Evolutionary conservation across 1,140 invertebrate genomes (phyloP), one percentile per base, ranked within the genome.

Genomic region (Paramacrobiotus metropolitanus): DNA sequence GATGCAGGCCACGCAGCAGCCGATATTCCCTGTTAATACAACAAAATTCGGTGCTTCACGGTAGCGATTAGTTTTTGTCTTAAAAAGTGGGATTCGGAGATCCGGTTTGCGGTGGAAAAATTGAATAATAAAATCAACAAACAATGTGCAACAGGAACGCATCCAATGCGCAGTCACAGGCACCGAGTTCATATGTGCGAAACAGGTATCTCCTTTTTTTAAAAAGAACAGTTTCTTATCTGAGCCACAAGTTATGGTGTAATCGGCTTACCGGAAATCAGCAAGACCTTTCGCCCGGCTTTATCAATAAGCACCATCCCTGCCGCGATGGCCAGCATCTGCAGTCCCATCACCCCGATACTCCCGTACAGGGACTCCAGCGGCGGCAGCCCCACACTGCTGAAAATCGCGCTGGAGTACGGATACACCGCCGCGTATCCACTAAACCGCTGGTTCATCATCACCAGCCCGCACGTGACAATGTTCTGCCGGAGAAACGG

Each of bases 131-230:
- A n/a, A n/a, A n/a, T n/a, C n/a, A n/a, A n/a, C n/a, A n/a, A n/a
- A n/a, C n/a, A n/a, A n/a, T n/a, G 97, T 92, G 4, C 89, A 87
- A 76, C 92, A 79, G 0, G 91, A 87, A 59, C 92, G 79, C 75
- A 95, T 87, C 90, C 89, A 94, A 1, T 90, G 89, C 65, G 94
- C 93, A 2, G 87, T 88, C 61, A 87, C 86, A n/a, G 83, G 83
- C 2, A 84, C 84, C 29, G 78, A 78, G 0, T 40, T 40, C 66
- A 66, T 84, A 93, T 64, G 86, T 89, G 82, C 96, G 90, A 88
- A 90, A 94, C 73, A 40, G 34, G 34, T 40, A 40, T 40, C 34
- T n/a, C 34, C 9, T 40, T 40, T 40, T 40, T n/a, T 40, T 40
- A n/a, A 9, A 9, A n/a, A 9, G 34, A 40, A 40, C 34, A 40